Evolutionary conservation across 2,113 vertebrate genomes (phyloP).

Genomic region (Origma solitaria): DNA sequence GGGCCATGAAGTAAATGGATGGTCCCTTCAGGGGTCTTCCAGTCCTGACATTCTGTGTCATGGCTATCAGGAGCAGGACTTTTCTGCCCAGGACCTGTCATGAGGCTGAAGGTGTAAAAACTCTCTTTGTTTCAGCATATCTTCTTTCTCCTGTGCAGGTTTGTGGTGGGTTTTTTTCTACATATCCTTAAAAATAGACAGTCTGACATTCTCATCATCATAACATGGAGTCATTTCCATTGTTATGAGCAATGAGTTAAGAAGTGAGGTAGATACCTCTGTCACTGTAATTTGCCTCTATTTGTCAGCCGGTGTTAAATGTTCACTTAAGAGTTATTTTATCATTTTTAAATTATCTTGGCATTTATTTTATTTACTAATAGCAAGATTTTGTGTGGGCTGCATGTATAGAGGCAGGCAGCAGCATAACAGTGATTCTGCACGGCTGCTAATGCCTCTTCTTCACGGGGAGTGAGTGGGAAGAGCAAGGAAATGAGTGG

Average conservation of each 20-base stretch:
- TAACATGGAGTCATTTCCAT: background rate
- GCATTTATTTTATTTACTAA: constrained; percentile 46
- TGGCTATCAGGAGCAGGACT: background rate
- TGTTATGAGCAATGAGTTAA: background rate
- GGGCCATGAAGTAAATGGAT: background rate
- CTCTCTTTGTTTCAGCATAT: background rate
- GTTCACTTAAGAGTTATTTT: constrained; percentile 5
- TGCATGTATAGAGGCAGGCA: background rate
- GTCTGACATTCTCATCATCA: background rate
- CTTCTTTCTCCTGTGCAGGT: background rate
- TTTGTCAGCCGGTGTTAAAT: background rate
- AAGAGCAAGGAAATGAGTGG: constrained; percentile 28
- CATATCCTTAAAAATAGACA: background rate
- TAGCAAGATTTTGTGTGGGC: constrained; percentile 5
- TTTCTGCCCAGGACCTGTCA: background rate
- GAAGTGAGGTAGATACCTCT: background rate
- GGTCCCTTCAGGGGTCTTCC: background rate
- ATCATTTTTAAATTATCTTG: constrained; percentile 18
- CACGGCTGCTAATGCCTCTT: constrained; percentile 31
- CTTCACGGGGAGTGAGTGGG: constrained; percentile 1
- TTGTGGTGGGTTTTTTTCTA: background rate
- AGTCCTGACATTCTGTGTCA: background rate
- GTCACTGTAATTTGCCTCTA: background rate
- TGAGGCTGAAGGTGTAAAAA: background rate
- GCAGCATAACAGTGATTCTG: constrained; percentile 3